These are phyloP conservation scores for Drosophila mayaguana DNA, from an alignment of 2,888 invertebrate genomes.

Conservation along the genomic window DNA sequence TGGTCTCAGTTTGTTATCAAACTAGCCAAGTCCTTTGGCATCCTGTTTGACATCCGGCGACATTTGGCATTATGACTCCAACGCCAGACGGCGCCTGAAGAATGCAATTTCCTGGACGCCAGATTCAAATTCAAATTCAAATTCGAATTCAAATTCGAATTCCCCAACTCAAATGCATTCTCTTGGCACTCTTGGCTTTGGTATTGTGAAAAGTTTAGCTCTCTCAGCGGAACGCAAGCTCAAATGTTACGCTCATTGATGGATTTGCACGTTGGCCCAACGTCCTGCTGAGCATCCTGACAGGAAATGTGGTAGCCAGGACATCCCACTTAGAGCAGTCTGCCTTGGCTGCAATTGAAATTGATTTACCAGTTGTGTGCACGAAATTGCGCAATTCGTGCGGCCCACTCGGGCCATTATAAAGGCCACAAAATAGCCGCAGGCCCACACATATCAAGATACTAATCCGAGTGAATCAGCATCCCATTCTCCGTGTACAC, in stretches of 20 bases:
- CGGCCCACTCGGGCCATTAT: constrained; percentile 37
- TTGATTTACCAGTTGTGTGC: constrained; percentile 75
- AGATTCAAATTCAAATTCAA: constrained; percentile 30
- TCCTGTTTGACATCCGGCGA: constrained; percentile 47
- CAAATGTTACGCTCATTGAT: constrained; percentile 62
- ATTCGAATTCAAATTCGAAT: constrained; percentile 4
- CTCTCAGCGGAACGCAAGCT: constrained; percentile 16
- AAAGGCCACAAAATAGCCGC: constrained; percentile 41
- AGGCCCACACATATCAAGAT: constrained; percentile 32
- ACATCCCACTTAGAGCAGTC: constrained; percentile 60
- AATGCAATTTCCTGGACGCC: constrained; percentile 74
- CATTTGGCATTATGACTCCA: constrained; percentile 52
- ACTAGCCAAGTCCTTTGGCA: constrained; percentile 26
- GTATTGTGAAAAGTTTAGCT: constrained; percentile 33
- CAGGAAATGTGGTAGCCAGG: constrained; percentile 71
- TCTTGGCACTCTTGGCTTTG: constrained; percentile 30
- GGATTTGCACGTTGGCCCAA: constrained; percentile 59
- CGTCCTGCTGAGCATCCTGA: constrained; percentile 52
- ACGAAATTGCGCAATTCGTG: constrained; percentile 76
- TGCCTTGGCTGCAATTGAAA: constrained; percentile 57
- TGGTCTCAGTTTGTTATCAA: constrained; percentile 12
- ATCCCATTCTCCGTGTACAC: constrained; percentile 20
- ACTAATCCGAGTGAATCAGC: constrained; percentile 61
- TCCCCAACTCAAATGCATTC: neutral
- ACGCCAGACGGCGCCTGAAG: constrained; percentile 43